A percentile compares a stretch with the other conserved stretches of the same genome.
phyloP scores from a whole-genome alignment of 35 echinoderm and acorn worm genomes.

The Ophiothrix spiculata region DNA sequence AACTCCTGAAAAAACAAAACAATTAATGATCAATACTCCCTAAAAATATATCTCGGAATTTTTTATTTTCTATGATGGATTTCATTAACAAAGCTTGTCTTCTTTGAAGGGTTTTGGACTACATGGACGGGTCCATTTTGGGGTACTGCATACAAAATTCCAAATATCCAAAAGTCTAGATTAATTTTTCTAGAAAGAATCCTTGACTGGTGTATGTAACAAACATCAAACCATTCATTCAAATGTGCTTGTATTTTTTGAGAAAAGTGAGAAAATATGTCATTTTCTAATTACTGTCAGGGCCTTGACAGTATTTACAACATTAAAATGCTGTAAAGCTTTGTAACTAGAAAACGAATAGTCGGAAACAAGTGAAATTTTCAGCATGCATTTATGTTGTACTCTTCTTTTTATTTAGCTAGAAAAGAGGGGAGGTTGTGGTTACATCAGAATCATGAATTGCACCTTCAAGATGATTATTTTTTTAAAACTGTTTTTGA shows the following conservation, averaged over 20 bases:
- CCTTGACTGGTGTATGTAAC: not conserved
- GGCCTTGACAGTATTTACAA: too few relatives aligned
- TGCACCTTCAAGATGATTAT: not conserved
- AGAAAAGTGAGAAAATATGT: too few relatives aligned
- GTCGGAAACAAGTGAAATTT: too few relatives aligned
- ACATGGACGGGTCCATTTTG: not conserved
- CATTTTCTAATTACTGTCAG: too few relatives aligned
- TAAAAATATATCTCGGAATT: not conserved
- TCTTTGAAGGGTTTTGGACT: too few relatives aligned
- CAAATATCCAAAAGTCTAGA: not conserved
- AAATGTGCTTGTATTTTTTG: too few relatives aligned
- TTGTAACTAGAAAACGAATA: too few relatives aligned
- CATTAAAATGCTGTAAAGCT: too few relatives aligned
- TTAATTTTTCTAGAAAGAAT: not conserved
- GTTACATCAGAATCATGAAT: not conserved
- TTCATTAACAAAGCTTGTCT: too few relatives aligned
- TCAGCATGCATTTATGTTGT: too few relatives aligned
- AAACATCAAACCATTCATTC: too few relatives aligned
- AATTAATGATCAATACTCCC: not conserved
- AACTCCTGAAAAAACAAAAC: slow-evolving; percentile 50
- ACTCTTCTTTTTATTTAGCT: not conserved
- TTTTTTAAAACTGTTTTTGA: not conserved
- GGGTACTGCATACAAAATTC: not conserved
- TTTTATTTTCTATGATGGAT: not conserved
- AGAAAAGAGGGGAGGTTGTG: not conserved